These are phyloP conservation scores for Ursus arctos DNA, from an alignment of 2,113 vertebrate genomes.

Conservation along the genomic window DNA sequence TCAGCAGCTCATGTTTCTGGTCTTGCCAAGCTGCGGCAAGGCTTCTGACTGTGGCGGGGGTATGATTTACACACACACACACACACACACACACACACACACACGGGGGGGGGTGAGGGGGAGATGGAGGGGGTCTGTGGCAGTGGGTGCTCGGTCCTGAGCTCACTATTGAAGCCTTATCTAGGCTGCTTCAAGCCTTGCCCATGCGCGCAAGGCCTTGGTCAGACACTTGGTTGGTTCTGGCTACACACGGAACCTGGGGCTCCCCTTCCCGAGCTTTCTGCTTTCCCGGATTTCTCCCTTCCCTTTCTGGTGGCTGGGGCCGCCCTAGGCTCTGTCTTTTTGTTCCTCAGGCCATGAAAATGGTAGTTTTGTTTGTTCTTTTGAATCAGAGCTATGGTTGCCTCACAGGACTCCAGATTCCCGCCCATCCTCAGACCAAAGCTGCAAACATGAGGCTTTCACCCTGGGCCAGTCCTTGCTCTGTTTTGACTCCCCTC, in stretches of 20 bases:
- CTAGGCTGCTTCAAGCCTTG: not conserved
- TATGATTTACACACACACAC: accelerated
- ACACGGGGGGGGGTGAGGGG: too few relatives aligned
- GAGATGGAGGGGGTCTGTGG: not conserved
- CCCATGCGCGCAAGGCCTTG: accelerated
- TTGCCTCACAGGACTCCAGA: not conserved
- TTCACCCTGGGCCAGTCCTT: not conserved
- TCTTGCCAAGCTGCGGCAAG: not conserved
- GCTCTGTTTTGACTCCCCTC: not conserved
- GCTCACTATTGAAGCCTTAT: not conserved
- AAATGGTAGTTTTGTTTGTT: not conserved
- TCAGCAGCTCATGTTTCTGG: not conserved
- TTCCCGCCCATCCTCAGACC: not conserved
- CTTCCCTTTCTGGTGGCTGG: not conserved
- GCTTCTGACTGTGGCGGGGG: not conserved
- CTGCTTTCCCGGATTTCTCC: not conserved
- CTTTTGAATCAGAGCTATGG: not conserved
- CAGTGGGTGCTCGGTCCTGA: not conserved
- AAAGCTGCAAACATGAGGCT: not conserved
- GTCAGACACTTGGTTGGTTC: not conserved
- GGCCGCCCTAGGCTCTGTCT: not conserved
- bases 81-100: too few relatives aligned
- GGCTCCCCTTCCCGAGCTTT: not conserved
- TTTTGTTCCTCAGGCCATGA: not conserved
- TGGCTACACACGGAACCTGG: not conserved